Evolutionary conservation across 2,888 invertebrate genomes (phyloP).

Genomic region (Netelia virgata): DNA sequence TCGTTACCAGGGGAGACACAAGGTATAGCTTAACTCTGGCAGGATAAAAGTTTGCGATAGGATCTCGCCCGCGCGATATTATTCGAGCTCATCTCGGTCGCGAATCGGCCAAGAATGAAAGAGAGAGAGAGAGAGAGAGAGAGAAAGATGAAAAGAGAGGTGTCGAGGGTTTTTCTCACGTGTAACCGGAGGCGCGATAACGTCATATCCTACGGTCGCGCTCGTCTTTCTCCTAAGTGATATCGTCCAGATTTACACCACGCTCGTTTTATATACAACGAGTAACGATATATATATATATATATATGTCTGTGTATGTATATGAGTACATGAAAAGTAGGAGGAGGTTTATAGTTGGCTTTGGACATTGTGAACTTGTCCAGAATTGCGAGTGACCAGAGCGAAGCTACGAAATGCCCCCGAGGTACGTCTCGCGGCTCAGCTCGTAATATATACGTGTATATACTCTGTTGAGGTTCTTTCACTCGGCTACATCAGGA

Average conservation of each 20-base stretch:
- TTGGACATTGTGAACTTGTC: conserved; percentile 29
- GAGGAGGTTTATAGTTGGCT: conserved; percentile 52
- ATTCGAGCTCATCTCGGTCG: conserved; percentile 62
- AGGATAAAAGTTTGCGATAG: conserved; percentile 70
- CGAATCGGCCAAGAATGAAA: conserved; percentile 18
- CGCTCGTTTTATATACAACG: conserved; percentile 55
- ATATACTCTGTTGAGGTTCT: background rate
- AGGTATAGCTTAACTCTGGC: conserved; percentile 16
- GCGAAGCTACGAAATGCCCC: conserved; percentile 36
- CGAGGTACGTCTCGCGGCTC: conserved; percentile 26
- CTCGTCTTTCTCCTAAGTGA: conserved; percentile 75
- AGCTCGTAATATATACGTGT: conserved; percentile 10
- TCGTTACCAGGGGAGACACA: conserved; percentile 18
- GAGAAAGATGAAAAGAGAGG: conserved; percentile 72
- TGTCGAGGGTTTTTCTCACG: conserved; percentile 81
- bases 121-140: conserved; percentile 16
- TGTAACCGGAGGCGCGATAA: conserved; percentile 71
- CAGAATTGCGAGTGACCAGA: conserved; percentile 5
- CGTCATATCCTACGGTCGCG: conserved; percentile 78
- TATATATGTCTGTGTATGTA: background rate
- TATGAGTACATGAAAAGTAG: background rate
- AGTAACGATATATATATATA: background rate
- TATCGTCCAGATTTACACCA: conserved; percentile 84
- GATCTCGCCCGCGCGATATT: conserved; percentile 75
- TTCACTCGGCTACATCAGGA: conserved; percentile 12